Conservation (phyloP, 2,797 vertebrate species). For the Periophthalmus magnuspinnatus region DNA sequence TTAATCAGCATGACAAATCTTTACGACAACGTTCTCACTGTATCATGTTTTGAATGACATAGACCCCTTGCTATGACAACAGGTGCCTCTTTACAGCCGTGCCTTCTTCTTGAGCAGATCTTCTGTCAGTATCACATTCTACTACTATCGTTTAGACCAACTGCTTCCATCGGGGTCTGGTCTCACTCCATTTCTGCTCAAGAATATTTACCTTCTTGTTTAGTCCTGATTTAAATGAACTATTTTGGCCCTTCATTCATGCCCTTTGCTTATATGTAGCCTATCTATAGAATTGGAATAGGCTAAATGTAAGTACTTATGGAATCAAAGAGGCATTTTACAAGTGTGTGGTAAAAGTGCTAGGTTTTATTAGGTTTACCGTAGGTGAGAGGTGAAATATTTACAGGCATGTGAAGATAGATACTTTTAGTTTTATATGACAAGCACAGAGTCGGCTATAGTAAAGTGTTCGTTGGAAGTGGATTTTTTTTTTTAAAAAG, state of each 20-base stretch:
- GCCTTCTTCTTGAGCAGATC: neutral
- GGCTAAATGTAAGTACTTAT: neutral
- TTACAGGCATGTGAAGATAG: constrained; percentile 3
- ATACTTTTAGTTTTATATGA: constrained; percentile 8
- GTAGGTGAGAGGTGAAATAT: constrained; percentile 6
- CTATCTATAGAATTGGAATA: neutral
- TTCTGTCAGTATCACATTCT: neutral
- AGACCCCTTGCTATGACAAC: neutral
- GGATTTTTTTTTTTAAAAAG: too few species aligned
- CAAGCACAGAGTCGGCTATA: neutral
- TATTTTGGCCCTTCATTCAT: constrained; percentile 1
- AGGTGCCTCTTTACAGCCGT: constrained; percentile 9
- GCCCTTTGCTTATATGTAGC: too few species aligned
- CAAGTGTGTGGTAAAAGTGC: constrained; percentile 6
- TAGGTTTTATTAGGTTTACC: constrained; percentile 7
- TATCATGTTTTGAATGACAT: neutral
- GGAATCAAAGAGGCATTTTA: constrained; percentile 8
- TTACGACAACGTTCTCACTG: too few species aligned
- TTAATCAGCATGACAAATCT: neutral
- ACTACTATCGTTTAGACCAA: neutral
- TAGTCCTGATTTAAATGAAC: neutral
- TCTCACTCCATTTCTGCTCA: neutral
- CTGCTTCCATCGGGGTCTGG: neutral
- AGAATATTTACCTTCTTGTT: neutral
- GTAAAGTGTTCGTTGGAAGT: neutral